A percentile compares a stretch with the other conserved stretches of the same genome.
Conservation (phyloP, 2,888 invertebrate species). For the Halictus ligatus region DNA sequence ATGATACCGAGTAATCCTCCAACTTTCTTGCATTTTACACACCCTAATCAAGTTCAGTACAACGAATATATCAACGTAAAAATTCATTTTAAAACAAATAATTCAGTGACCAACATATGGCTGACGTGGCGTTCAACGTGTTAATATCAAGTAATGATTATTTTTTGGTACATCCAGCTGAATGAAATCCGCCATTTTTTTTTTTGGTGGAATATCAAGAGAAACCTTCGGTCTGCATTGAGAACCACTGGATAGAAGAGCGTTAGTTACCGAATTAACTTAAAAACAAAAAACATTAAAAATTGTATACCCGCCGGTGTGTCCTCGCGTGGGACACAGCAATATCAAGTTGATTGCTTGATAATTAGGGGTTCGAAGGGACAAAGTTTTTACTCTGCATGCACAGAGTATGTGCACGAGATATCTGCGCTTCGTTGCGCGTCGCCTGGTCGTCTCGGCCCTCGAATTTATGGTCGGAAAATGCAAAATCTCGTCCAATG, state of each 20-base stretch:
- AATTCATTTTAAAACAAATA: too few species aligned
- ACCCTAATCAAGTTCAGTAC: too few species aligned
- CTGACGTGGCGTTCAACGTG: too few species aligned
- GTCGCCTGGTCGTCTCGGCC: not conserved
- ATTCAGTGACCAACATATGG: too few species aligned
- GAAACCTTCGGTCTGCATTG: not conserved
- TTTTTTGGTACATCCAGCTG: not conserved
- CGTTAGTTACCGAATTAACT: not conserved
- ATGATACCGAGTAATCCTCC: too few species aligned
- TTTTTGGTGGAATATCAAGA: not conserved
- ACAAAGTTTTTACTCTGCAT: not conserved
- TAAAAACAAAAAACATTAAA: not conserved
- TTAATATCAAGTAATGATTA: not conserved
- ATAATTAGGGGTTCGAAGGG: not conserved
- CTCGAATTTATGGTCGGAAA: slow-evolving; percentile 10
- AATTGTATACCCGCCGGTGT: not conserved
- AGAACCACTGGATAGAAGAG: not conserved
- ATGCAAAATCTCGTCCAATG: slow-evolving; percentile 28
- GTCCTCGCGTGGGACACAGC: not conserved
- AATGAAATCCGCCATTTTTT: not conserved
- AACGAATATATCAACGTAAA: too few species aligned
- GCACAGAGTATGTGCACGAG: not conserved
- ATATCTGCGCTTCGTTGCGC: not conserved
- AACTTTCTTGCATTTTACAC: too few species aligned
- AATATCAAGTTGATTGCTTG: not conserved